phyloP scores from a whole-genome alignment of 2,113 vertebrate species.

The Ornithorhynchus anatinus region DNA sequence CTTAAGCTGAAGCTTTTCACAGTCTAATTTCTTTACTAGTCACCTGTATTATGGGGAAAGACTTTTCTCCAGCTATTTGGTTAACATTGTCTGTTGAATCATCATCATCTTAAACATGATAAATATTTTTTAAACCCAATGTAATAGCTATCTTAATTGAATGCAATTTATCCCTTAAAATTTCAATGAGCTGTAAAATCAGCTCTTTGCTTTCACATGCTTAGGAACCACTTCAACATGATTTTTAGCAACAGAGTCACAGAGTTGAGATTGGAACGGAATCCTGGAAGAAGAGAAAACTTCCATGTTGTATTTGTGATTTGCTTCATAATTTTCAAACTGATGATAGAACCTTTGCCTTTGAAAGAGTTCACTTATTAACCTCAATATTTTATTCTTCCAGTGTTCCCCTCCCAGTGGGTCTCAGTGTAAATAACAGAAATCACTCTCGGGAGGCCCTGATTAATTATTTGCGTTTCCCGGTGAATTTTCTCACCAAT shows the following conservation, averaged over 20 bases:
- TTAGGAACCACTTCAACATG: slow-evolving; percentile 13
- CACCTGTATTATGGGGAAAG: slow-evolving; percentile 1
- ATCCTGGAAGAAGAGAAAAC: neutral
- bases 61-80: neutral
- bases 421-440: neutral
- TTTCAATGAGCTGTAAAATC: slow-evolving; percentile 34
- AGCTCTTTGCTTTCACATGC: slow-evolving; percentile 15
- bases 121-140: slow-evolving; percentile 23
- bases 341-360: no score
- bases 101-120: slow-evolving; percentile 1
- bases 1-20: slow-evolving; percentile 14
- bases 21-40: neutral
- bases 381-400: slow-evolving; percentile 16
- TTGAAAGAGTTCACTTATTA: neutral
- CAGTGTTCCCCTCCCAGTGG: slow-evolving; percentile 12
- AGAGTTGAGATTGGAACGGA: neutral
- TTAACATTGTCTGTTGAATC: slow-evolving; percentile 25
- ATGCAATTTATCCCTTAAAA: slow-evolving; percentile 6
- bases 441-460: neutral
- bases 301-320: neutral
- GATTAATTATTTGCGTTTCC: slow-evolving; percentile 28
- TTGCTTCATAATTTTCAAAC: neutral
- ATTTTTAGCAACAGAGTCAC: neutral
- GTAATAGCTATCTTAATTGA: slow-evolving; percentile 26
- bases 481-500: neutral